phyloP scores from a whole-genome alignment of 2,888 invertebrate genomes.

The Gasteruption jaculator region DNA sequence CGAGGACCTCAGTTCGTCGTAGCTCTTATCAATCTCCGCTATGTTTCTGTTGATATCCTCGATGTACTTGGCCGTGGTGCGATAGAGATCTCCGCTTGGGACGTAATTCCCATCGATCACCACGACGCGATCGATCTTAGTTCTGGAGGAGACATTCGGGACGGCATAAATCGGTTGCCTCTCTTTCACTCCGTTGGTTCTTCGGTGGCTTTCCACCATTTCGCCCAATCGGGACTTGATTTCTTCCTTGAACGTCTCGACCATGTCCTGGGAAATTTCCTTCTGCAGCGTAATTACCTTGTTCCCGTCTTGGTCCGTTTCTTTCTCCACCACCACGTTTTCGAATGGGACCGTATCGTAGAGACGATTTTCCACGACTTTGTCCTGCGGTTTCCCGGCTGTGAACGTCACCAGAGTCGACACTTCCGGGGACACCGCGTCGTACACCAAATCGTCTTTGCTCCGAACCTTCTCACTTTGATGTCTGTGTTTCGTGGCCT shows the following conservation, averaged over 20 bases:
- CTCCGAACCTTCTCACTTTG: neutral
- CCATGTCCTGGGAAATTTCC: neutral
- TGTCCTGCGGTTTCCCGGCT: too few relatives aligned
- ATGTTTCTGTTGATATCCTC: slow-evolving; percentile 45
- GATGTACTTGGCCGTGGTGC: slow-evolving; percentile 42
- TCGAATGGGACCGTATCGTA: slow-evolving; percentile 31
- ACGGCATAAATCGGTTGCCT: slow-evolving; percentile 40
- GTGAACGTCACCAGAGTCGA: too few relatives aligned
- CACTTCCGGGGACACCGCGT: too few relatives aligned
- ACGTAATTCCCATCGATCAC: slow-evolving; percentile 39
- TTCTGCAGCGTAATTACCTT: too few relatives aligned
- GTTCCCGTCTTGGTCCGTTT: too few relatives aligned
- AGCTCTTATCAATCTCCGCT: slow-evolving; percentile 44
- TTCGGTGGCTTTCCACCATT: slow-evolving; percentile 4
- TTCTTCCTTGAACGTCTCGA: neutral
- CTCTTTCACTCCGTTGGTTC: slow-evolving; percentile 3
- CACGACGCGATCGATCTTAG: slow-evolving; percentile 21
- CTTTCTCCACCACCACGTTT: slow-evolving; percentile 7
- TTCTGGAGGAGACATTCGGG: slow-evolving; percentile 25
- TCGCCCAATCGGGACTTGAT: slow-evolving; percentile 6
- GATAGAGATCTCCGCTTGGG: slow-evolving; percentile 41
- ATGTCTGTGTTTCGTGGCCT: too few relatives aligned
- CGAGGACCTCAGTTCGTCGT: slow-evolving; percentile 34
- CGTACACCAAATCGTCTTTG: slow-evolving; percentile 9
- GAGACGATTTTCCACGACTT: slow-evolving; percentile 21